phyloP scores from a whole-genome alignment of 30 jellyfish, hydroid and myxozoan species.

The Catostylus mosaicus region DNA sequence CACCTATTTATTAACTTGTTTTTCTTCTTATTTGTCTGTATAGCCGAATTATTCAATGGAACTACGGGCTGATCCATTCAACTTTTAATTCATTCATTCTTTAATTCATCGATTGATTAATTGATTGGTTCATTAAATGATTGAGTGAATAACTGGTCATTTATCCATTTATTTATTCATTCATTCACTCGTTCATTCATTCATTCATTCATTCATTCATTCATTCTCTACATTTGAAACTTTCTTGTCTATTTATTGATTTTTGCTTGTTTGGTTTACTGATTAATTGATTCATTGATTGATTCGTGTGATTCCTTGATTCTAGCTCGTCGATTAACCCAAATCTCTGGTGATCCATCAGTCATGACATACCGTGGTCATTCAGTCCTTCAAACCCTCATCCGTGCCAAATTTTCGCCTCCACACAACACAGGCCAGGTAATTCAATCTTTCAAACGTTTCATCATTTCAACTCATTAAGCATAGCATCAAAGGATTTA shows the following conservation, averaged over 20 bases:
- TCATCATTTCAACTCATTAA: not conserved
- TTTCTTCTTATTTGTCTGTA: no score
- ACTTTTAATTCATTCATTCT: no score
- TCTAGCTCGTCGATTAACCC: constrained; percentile 81
- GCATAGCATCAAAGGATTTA: no score
- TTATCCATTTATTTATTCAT: no score
- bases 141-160: not conserved
- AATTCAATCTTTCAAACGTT: not conserved
- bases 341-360: constrained; percentile 78
- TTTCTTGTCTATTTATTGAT: not conserved
- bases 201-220: no score
- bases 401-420: constrained; percentile 92
- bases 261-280: not conserved
- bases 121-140: not conserved
- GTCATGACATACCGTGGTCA: constrained; percentile 96
- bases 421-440: constrained; percentile 93
- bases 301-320: not conserved
- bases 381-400: constrained; percentile 84
- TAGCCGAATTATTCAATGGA: no score
- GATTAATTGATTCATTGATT: not conserved
- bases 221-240: no score
- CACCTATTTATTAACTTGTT: no score
- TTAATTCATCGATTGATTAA: not conserved
- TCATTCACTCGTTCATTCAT: no score
- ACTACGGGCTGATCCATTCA: no score